Evolutionary conservation across 2,888 invertebrate genomes (phyloP).

Genomic region (Pachycephus smyrnensis): DNA sequence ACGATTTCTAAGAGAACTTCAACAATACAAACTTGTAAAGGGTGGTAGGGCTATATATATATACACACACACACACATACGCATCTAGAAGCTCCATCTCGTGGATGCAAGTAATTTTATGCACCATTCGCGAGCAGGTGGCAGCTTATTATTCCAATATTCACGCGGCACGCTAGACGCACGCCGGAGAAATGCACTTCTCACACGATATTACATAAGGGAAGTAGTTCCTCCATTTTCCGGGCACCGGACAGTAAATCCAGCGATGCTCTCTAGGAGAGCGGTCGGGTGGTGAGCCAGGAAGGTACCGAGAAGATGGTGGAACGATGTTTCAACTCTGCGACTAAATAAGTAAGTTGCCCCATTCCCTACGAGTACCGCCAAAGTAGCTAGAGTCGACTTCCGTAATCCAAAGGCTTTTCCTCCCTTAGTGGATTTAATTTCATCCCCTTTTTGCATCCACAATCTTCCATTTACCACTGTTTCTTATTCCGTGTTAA

Average conservation of each 20-base stretch:
- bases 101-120: not conserved
- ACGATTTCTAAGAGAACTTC: not conserved
- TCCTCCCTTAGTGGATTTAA: slow-evolving; percentile 30
- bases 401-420: slow-evolving; percentile 4
- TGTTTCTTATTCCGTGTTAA: not conserved
- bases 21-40: not conserved
- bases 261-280: slow-evolving; percentile 14
- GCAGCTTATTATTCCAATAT: slow-evolving; percentile 14
- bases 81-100: not conserved
- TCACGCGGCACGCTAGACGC: not conserved
- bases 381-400: slow-evolving; percentile 2
- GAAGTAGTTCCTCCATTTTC: slow-evolving; percentile 34
- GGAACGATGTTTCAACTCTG: slow-evolving; percentile 42
- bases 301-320: slow-evolving; percentile 30
- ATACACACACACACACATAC: not conserved
- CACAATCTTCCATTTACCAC: not conserved
- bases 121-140: not conserved
- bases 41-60: not conserved
- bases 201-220: slow-evolving; percentile 35
- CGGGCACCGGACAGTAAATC: slow-evolving; percentile 39
- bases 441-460: not conserved
- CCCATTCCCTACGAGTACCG: slow-evolving; percentile 15
- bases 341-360: slow-evolving; percentile 45
- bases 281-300: slow-evolving; percentile 10
- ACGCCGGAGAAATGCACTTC: slow-evolving; percentile 17